Evolutionary conservation across 1,140 invertebrate genomes (phyloP).

Genomic region (Platyscapa corneri): DNA sequence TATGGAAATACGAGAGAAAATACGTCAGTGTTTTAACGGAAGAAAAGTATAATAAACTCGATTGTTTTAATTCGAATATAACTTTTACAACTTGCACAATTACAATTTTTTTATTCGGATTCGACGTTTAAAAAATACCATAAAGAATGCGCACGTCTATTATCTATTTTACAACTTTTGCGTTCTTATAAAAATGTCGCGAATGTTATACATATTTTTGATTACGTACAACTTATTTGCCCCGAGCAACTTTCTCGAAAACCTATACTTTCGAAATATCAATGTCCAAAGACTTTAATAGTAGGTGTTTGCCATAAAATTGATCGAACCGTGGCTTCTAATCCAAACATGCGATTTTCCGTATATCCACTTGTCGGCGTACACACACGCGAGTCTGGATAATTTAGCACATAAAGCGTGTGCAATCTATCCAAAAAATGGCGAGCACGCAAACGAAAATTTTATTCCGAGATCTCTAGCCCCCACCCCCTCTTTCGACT

Average conservation of each 20-base stretch:
- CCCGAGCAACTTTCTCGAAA: constrained; percentile 3
- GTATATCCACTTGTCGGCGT: background rate
- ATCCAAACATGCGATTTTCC: constrained; percentile 30
- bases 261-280: constrained; percentile 40
- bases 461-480: background rate
- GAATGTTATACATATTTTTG: too few species aligned
- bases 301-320: constrained; percentile 31
- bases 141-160: too few species aligned
- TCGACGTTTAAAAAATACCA: too few species aligned
- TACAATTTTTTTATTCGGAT: too few species aligned
- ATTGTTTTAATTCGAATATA: too few species aligned
- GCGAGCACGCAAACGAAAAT: background rate
- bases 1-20: too few species aligned
- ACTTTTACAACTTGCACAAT: too few species aligned
- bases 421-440: constrained; percentile 28
- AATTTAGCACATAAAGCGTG: constrained; percentile 1
- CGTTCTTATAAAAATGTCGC: too few species aligned
- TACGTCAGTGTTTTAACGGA: too few species aligned
- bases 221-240: constrained; percentile 21
- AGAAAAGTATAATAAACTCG: too few species aligned
- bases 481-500: background rate
- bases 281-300: constrained; percentile 37
- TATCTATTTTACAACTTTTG: too few species aligned
- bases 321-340: constrained; percentile 34
- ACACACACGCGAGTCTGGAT: constrained; percentile 4